These are phyloP conservation scores for Nymphalis c-album DNA, from an alignment of 2,888 invertebrate species.

Conservation along the genomic window DNA sequence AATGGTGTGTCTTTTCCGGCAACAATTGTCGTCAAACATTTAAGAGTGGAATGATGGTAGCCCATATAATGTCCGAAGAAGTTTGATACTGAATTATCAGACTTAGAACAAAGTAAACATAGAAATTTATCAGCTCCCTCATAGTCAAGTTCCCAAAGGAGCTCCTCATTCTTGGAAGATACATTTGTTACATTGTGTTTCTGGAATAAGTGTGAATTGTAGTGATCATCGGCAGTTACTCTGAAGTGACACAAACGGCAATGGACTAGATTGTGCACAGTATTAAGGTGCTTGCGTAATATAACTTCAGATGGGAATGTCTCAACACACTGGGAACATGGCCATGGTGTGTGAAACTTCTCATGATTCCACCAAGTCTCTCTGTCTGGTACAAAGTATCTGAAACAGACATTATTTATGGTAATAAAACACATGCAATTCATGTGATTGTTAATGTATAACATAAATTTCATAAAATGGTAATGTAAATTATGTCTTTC, in stretches of 20 bases:
- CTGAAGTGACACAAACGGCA: constrained; percentile 73
- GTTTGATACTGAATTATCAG: constrained; percentile 52
- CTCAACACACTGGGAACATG: constrained; percentile 71
- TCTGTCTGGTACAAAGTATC: constrained; percentile 72
- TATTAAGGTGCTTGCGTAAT: constrained; percentile 61
- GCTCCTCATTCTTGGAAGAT: constrained; percentile 55
- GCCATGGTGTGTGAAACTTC: constrained; percentile 72
- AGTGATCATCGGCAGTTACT: constrained; percentile 63
- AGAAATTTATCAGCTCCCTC: constrained; percentile 57
- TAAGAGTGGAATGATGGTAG: constrained; percentile 71
- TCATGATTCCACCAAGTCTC: constrained; percentile 63
- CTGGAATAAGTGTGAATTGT: constrained; percentile 64
- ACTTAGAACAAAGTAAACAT: constrained; percentile 67
- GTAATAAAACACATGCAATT: no score
- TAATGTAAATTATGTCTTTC: no score
- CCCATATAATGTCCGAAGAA: constrained; percentile 75
- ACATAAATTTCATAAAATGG: no score
- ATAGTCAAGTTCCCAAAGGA: constrained; percentile 64
- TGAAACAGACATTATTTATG: constrained; percentile 42
- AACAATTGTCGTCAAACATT: constrained; percentile 66
- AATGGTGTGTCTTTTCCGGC: constrained; percentile 67
- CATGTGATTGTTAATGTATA: no score
- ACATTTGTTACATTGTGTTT: constrained; percentile 69
- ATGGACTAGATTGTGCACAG: constrained; percentile 65
- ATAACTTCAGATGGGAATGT: constrained; percentile 59